Evolutionary conservation across 2,113 vertebrate species (phyloP), one percentile per base, ranked within the genome.

Genomic region (Vanacampus margaritifer): DNA sequence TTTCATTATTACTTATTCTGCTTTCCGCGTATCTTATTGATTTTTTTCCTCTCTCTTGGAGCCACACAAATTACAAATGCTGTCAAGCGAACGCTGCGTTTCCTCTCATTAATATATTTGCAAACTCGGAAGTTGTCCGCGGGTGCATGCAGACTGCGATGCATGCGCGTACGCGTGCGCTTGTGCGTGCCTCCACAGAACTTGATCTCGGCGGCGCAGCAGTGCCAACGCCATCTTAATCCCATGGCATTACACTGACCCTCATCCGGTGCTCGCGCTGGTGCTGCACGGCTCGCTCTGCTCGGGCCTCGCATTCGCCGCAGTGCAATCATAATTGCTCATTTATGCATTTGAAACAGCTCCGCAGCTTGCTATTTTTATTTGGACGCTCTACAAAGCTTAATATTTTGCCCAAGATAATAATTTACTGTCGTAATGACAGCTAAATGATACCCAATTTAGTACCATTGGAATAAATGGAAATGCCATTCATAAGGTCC

Each of bases 151-250:
- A 53, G 32, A 68, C 69, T 66, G 68, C n/a, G 35, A 58, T 68
- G 54, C 26, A 12, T 68, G 6, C 39, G 17, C 32, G 54, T 57
- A 32, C 26, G 54, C 26, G 54, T 79, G 68, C 80, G 74, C 74
- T 63, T 80, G 69, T 81, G 74, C 74, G 36, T 79, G 76, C 73
- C 57, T 77, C 58, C 65, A 84, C 73, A 80, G 75, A 85, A 76
- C 76, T 69, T 77, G 80, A 86, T 84, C 84, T 79, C 69, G 23
- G 63, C 9, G 23, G 63, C 57, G 78, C 78, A 69, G 73, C 80
- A 53, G 64, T 82, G 83, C 76, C 79, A 86, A 69, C 62, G 26
- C 74, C 68, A 75, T 79, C 68, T 72, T 83, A 82, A 86, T 87
- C 83, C 73, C 35, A 67, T 79, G 72, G 84, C 74, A 75, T 75